A percentile compares a stretch with the other conserved stretches of the same genome.
phyloP scores from a whole-genome alignment of 2,797 vertebrate species.

The Pseudocheirus occidentalis region DNA sequence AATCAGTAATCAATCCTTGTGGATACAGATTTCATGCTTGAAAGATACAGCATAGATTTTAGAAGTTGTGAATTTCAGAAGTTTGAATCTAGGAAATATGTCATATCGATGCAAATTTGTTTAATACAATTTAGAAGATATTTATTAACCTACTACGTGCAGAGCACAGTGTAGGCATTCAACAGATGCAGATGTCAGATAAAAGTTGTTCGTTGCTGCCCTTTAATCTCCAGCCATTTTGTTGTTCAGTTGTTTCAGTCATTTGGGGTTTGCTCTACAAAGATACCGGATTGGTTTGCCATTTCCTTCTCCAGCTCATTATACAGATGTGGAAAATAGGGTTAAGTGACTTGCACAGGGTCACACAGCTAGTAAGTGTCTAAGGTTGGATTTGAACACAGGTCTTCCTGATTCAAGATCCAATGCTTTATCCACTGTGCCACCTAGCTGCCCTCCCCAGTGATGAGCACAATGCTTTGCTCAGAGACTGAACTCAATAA shows the following conservation, averaged over 20 bases:
- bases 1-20: background rate
- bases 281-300: background rate
- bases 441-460: background rate
- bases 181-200: background rate
- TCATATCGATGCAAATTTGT: background rate
- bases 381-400: background rate
- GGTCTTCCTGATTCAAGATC: background rate
- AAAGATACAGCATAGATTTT: conserved; percentile 5
- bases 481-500: background rate
- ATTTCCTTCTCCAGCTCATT: background rate
- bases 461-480: background rate
- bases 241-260: background rate
- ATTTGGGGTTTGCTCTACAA: background rate
- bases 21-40: background rate
- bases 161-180: background rate
- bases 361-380: background rate
- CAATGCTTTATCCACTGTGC: background rate
- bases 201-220: background rate
- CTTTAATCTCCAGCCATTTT: background rate
- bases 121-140: background rate
- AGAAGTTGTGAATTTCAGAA: background rate
- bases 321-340: background rate
- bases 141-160: background rate
- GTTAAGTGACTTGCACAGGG: background rate
- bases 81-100: conserved; percentile 33